Conservation (phyloP, 2,797 vertebrate genomes). For the Anisognathus igniventris region DNA sequence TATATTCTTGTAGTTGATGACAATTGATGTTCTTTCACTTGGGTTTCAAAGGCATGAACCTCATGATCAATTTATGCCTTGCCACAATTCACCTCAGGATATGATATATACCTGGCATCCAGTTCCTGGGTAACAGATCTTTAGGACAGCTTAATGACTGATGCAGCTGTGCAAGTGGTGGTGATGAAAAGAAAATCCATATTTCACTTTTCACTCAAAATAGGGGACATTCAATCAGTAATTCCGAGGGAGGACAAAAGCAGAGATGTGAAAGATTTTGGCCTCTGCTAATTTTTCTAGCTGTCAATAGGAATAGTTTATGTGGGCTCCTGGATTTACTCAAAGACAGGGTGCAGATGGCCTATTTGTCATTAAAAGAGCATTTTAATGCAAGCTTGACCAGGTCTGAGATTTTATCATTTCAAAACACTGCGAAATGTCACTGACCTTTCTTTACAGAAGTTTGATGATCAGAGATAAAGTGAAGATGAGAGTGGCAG, state of each 20-base stretch:
- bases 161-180: slow-evolving; percentile 60
- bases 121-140: slow-evolving; percentile 63
- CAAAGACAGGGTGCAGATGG: background rate
- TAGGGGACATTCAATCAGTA: slow-evolving; percentile 54
- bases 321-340: slow-evolving; percentile 11
- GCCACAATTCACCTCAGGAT: slow-evolving; percentile 49
- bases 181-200: slow-evolving; percentile 68
- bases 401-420: background rate
- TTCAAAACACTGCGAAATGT: background rate
- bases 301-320: slow-evolving; percentile 23
- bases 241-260: slow-evolving; percentile 20
- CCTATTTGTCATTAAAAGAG: slow-evolving; percentile 16
- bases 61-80: slow-evolving; percentile 53
- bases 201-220: slow-evolving; percentile 57
- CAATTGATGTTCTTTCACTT: slow-evolving; percentile 46
- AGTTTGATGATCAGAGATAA: background rate
- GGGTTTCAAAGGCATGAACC: slow-evolving; percentile 21
- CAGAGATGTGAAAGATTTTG: slow-evolving; percentile 31
- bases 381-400: slow-evolving; percentile 4
- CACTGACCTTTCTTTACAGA: background rate
- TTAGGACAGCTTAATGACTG: slow-evolving; percentile 67
- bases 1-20: slow-evolving; percentile 17
- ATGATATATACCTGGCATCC: slow-evolving; percentile 46
- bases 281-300: slow-evolving; percentile 43
- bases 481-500: background rate